Conservation (phyloP, 2,888 invertebrate species). For the Palloptera scutellata region DNA sequence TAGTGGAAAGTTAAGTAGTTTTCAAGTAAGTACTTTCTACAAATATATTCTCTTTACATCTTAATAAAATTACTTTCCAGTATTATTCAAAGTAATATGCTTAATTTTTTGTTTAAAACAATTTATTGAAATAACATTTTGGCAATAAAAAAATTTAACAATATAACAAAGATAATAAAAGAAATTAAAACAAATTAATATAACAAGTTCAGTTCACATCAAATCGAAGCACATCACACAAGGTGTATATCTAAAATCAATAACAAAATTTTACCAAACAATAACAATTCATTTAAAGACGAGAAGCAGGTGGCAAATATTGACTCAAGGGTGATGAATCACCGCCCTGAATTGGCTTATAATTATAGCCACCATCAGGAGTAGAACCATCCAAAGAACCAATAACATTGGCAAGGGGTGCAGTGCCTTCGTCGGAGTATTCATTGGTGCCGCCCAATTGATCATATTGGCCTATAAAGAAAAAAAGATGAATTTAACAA, state of each 20-base stretch:
- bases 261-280: background rate
- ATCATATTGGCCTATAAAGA: constrained; percentile 55
- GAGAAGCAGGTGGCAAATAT: constrained; percentile 26
- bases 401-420: constrained; percentile 55
- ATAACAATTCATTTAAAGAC: constrained; percentile 3
- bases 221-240: no score
- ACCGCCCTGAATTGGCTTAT: constrained; percentile 33
- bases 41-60: no score
- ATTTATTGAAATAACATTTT: no score
- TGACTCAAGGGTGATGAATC: constrained; percentile 26
- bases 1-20: no score
- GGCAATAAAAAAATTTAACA: no score
- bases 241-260: background rate
- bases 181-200: background rate
- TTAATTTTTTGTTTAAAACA: no score
- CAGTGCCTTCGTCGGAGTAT: constrained; percentile 54
- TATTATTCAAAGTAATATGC: no score
- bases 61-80: no score
- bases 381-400: constrained; percentile 49
- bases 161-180: background rate
- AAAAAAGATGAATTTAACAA: constrained; percentile 6
- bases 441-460: constrained; percentile 58
- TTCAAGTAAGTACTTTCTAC: no score
- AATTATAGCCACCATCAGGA: constrained; percentile 52
- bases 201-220: background rate